Evolutionary conservation across 2,888 invertebrate species (phyloP), one percentile per base, ranked within the genome.

Genomic region (Sthenelais limicola): DNA sequence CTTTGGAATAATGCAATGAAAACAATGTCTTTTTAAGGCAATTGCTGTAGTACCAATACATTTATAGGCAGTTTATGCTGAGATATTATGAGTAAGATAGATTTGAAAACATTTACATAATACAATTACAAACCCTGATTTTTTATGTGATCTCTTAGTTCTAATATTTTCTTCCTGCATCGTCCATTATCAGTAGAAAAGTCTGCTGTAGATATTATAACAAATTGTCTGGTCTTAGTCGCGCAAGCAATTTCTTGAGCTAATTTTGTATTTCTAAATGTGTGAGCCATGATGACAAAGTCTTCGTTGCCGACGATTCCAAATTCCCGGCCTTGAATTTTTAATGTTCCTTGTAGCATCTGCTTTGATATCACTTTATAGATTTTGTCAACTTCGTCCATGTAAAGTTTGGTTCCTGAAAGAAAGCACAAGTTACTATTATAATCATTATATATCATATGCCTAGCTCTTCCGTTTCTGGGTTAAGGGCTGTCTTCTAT

Each of bases 191-290:
- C 70, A 12, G 33, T 24, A 21, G 54, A 28, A n/a, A 70, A 70
- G 26, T 52, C 12, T 26, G 70, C 33, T 15, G 56, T 54, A n/a
- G 54, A 51, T 3, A 70, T 54, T 21, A 70, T 54, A 18, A 70
- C 70, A 54, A 70, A 70, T 35, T 70, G 70, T n/a, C 70, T 12
- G 4, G 70, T 70, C 30, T 70, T 70, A 38, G 70, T 43, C 9
- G 70, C 70, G 21, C 70, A 70, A 0, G 56, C 38, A 26, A 70
- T 70, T 21, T 70, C 70, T 28, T 70, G 70, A 18, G 0, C 26
- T 3, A 24, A n/a, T 35, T 38, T 70, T 0, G 52, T 38, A 28
- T 35, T 38, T 15, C 52, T 2, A 26, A 54, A 38, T 5, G 54
- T 52, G 26, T 70, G 70, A 1, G 70, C 70, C 43, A 70, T 51